Evolutionary conservation across 2,113 vertebrate species (phyloP).

Genomic region (Callionymus lyra): DNA sequence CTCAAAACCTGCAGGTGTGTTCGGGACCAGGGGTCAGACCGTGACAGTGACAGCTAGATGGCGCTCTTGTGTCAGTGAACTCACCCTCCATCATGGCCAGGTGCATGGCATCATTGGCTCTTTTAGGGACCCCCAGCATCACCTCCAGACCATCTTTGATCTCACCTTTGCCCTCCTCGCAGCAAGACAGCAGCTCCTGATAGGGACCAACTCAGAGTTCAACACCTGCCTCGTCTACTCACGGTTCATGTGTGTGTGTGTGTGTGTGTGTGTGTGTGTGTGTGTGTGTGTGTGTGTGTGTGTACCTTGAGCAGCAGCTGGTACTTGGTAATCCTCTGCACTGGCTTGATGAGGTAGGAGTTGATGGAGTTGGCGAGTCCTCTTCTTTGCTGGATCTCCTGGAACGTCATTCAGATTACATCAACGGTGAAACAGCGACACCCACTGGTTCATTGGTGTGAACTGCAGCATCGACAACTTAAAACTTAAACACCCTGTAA

Average conservation of each 20-base stretch:
- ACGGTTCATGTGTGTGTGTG: too few relatives aligned
- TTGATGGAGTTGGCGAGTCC: slow-evolving; percentile 95
- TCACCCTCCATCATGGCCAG: slow-evolving; percentile 97
- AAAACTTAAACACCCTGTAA: too few relatives aligned
- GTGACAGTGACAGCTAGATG: neutral
- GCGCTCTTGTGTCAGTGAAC: neutral
- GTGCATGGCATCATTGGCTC: slow-evolving; percentile 96
- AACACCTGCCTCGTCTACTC: too few relatives aligned
- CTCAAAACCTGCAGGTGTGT: slow-evolving; percentile 81
- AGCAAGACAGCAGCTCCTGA: slow-evolving; percentile 92
- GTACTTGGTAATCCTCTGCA: slow-evolving; percentile 98
- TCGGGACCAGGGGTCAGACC: too few relatives aligned
- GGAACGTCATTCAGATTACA: neutral
- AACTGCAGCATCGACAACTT: too few relatives aligned
- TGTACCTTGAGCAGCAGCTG: slow-evolving; percentile 92
- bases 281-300: slow-evolving; percentile 9
- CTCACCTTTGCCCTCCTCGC: slow-evolving; percentile 96
- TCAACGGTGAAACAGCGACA: slow-evolving; percentile 16
- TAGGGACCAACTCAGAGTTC: neutral
- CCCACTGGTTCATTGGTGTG: slow-evolving; percentile 22
- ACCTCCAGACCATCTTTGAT: slow-evolving; percentile 96
- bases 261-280: slow-evolving; percentile 7
- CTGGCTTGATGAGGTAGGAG: slow-evolving; percentile 97
- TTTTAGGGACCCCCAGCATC: slow-evolving; percentile 95
- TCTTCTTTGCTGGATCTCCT: slow-evolving; percentile 96